A percentile compares a stretch with the other conserved stretches of the same genome.
Evolutionary conservation across 2,797 vertebrate genomes (phyloP).

Genomic region (Avahi laniger): DNA sequence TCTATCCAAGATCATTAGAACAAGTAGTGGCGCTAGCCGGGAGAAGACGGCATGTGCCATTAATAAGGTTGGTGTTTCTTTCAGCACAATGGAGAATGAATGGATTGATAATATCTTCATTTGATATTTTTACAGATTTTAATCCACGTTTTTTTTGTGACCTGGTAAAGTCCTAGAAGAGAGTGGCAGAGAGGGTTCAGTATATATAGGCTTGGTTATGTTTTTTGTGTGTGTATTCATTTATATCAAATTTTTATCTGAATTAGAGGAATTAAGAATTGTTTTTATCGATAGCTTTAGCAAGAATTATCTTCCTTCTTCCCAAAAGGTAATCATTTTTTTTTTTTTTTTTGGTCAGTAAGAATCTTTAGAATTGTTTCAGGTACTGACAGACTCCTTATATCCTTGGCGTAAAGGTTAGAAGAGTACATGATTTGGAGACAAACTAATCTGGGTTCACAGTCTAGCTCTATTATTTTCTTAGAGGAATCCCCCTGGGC

Average conservation of each 20-base stretch:
- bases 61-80: slow-evolving; percentile 90
- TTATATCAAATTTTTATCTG: slow-evolving; percentile 20
- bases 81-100: not conserved
- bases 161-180: not conserved
- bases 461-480: not conserved
- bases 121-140: not conserved
- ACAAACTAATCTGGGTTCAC: not conserved
- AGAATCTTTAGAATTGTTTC: not conserved
- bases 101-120: not conserved
- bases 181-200: not conserved
- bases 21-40: slow-evolving; percentile 92
- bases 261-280: not conserved
- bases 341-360: not conserved
- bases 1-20: slow-evolving; percentile 94
- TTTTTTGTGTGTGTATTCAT: not conserved
- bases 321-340: not conserved
- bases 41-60: slow-evolving; percentile 92
- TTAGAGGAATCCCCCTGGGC: not conserved
- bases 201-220: not conserved
- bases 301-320: not conserved
- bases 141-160: not conserved
- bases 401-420: not conserved
- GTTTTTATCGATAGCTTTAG: slow-evolving; percentile 28
- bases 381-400: not conserved
- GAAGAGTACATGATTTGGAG: not conserved